Evolutionary conservation across 2,797 vertebrate species (phyloP), one percentile per base, ranked within the genome.

Genomic region (Novumbra hubbsi): DNA sequence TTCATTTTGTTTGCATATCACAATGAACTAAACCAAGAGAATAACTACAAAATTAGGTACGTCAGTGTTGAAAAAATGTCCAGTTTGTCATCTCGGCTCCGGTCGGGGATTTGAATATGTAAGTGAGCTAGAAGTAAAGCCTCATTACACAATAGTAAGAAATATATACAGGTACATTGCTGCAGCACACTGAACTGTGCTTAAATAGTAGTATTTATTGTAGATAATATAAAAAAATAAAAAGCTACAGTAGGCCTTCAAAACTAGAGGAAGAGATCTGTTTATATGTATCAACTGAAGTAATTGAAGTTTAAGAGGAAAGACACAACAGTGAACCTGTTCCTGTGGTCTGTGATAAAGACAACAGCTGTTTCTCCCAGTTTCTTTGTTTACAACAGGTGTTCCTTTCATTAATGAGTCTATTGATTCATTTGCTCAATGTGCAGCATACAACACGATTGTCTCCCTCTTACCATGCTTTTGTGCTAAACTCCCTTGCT

Each of bases 401-500:
- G 68, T 70, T 70, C n/a, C 49, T 55, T 68, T 55, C 68, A 70
- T 70, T 52, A 70, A 49, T 30, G 49, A 70, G 69, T 34, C 17
- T 34, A 34, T 70, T 55, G 69, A 70, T 70, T 55, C 32, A 70
- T 70, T 68, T 68, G 38, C 38, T 45, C 66, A 68, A 21, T 21
- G 38, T 68, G 66, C 34, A 68, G 66, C n/a, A 21, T 24, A 45
- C 19, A 41, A 68, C 66, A 24, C 21, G 32, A 41, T 45, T 41
- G 66, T 50, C 19, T 12, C 38, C 28, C 49, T 30, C 41, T 55
- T 27, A 70, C 9, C 50, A n/a, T 70, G 50, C 30, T 7, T 70
- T 34, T 32, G 28, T 38, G 49, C 27, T 32, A 52, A 65, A 71
- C 68, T 66, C 28, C 45, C 67, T 70, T 45, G 69, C 79, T 80